Evolutionary conservation across 2,888 invertebrate species (phyloP), one percentile per base, ranked within the genome.

Genomic region (Lysandra coridon): DNA sequence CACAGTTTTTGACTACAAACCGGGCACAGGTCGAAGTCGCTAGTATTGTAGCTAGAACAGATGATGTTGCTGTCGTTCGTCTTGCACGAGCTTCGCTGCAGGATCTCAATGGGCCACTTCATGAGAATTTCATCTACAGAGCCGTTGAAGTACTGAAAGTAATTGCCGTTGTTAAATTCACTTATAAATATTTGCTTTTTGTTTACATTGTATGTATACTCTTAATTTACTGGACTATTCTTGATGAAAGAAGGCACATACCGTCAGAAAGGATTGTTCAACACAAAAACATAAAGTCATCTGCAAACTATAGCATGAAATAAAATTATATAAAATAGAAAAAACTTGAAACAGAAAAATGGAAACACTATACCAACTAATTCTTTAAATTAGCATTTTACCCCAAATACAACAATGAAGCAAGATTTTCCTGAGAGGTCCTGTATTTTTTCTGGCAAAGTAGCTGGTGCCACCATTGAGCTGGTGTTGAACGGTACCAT

Each of bases 401-500:
- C 93, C 75, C 89, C 83, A 81, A 85, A 94, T 53, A 92, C 84
- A 4, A 94, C 87, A 69, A 92, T 88, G 78, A 84, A 84, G 85
- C 94, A 94, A 17, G 82, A 84, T 79, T 87, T 91, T 1, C 87
- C 87, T 17, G 69, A 53, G 64, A 81, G 81, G 5, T 85, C 83
- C 5, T 30, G 81, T n/a, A 77, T 79, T 79, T 86, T 86, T 1
- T 81, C 80, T 79, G 83, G 84, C 17, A 90, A 81, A 0, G 82
- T 60, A 4, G 87, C 84, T 12, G 84, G 76, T 10, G 82, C 82
- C 1, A 94, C 92, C 1, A 85, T 84, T 10, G 86, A 69, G 0
- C 90, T 88, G 23, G 86, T 80, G 78, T 89, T 89, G 84, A 94
- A 93, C 0, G 92, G 90, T 14, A 89, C 57, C 33, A 94, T 82